Conservation (phyloP, 1,140 invertebrate species). For the Drosophila quadrilineata region DNA sequence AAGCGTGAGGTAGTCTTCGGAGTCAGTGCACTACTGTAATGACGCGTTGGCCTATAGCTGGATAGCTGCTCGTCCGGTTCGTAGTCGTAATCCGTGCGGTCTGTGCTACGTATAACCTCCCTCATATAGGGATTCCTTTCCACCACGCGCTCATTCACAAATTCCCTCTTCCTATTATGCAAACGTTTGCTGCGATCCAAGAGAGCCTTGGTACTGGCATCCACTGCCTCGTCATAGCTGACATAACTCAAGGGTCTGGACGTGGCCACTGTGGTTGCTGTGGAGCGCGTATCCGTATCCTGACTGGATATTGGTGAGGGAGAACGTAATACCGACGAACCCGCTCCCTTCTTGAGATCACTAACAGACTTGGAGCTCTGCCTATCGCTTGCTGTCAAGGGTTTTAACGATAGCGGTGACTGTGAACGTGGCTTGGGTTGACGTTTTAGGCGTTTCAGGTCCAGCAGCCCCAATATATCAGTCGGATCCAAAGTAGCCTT, state of each 20-base stretch:
- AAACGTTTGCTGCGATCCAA: slow-evolving; percentile 73
- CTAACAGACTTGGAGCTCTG: slow-evolving; percentile 57
- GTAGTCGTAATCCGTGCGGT: slow-evolving; percentile 40
- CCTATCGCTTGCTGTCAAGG: slow-evolving; percentile 37
- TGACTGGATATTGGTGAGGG: slow-evolving; percentile 61
- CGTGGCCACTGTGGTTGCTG: slow-evolving; percentile 53
- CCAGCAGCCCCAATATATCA: slow-evolving; percentile 37
- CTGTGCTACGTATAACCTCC: slow-evolving; percentile 58
- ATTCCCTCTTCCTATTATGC: slow-evolving; percentile 74
- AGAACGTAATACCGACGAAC: slow-evolving; percentile 50
- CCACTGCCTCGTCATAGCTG: slow-evolving; percentile 46
- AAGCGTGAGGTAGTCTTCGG: slow-evolving; percentile 45
- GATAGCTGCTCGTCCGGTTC: slow-evolving; percentile 54
- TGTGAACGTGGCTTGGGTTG: slow-evolving; percentile 57
- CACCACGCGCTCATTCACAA: slow-evolving; percentile 74
- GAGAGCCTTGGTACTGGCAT: slow-evolving; percentile 61
- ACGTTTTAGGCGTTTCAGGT: slow-evolving; percentile 12
- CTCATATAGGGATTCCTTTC: slow-evolving; percentile 79
- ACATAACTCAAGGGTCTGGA: slow-evolving; percentile 42
- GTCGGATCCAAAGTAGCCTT: slow-evolving; percentile 30
- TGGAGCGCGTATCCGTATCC: slow-evolving; percentile 54
- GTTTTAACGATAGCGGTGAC: slow-evolving; percentile 57
- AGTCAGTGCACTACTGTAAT: slow-evolving; percentile 35
- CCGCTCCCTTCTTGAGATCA: slow-evolving; percentile 51
- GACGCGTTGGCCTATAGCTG: slow-evolving; percentile 50